phyloP scores from a whole-genome alignment of 2,113 vertebrate species.

The Crotalus helleri region DNA sequence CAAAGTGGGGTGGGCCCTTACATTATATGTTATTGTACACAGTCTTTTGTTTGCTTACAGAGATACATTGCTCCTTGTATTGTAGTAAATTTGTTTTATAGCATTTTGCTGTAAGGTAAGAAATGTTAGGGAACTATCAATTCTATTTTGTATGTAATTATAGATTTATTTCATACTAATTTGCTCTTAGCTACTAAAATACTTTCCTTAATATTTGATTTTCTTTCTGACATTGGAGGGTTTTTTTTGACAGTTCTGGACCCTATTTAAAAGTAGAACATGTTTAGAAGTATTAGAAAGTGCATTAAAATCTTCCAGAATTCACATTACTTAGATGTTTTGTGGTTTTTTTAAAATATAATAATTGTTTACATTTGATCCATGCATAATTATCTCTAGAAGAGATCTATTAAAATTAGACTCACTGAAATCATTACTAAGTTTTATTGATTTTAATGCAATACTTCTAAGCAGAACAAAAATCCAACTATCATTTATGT shows the following conservation, averaged over 20 bases:
- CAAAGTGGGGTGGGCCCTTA: too few relatives aligned
- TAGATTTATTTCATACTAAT: not conserved
- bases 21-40: rapidly evolving
- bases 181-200: not conserved
- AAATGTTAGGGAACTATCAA: not conserved
- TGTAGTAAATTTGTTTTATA: not conserved
- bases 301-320: not conserved
- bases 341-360: not conserved
- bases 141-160: not conserved
- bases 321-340: not conserved
- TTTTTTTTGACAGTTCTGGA: rapidly evolving
- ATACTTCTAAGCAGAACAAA: not conserved
- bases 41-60: not conserved
- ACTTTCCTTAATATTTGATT: not conserved
- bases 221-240: not conserved
- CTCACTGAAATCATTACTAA: not conserved
- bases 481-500: not conserved
- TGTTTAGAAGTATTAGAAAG: not conserved
- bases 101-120: rapidly evolving
- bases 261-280: not conserved
- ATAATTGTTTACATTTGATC: not conserved
- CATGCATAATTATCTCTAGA: not conserved
- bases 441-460: not conserved
- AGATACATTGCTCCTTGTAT: not conserved
- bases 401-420: not conserved